Evolutionary conservation across 2,113 vertebrate species (phyloP), one percentile per base, ranked within the genome.

Genomic region (Myotis davidii): DNA sequence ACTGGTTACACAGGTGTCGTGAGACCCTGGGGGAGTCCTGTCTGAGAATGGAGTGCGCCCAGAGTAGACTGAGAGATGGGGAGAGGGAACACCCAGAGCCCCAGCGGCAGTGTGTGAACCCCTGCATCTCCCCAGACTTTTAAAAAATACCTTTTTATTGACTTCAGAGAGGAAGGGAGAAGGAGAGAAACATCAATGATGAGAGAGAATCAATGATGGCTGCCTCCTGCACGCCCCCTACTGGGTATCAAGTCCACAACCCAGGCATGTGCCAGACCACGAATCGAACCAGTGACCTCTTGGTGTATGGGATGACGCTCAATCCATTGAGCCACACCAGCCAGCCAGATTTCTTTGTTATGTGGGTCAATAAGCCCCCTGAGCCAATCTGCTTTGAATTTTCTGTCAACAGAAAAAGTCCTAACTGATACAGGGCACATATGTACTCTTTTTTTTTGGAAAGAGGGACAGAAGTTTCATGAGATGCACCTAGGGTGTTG

Each of bases 341-440:
- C 56, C 56, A 59, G 23, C 17, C 21, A 52, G 11, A 74, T 54
- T 34, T 74, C 52, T 88, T 61, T 37, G 88, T 67, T 25, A 20
- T 9, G 16, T 42, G 32, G 70, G 42, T 52, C 39, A 59, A 0
- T 45, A 29, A 32, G 42, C 54, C 37, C 77, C 37, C n/a, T 20
- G n/a, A 69, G 34, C 74, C 52, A 34, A 6, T 29, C 29, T 20
- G 54, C 48, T 56, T 42, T 69, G 65, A 39, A 13, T 45, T 89
- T 87, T 81, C 56, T 18, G 72, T 65, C n/a, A 32, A 23, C 5
- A 65, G 72, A n/a, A 59, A 74, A 32, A 61, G 29, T 78, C 42
- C 61, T 17, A 9, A 39, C 0, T 0, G 20, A 70, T 13, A 29
- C 25, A 3, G 34, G 5, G 2, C 14, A 61, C 27, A 52, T 1